Conservation (phyloP, 2,797 vertebrate genomes). For the Ptychobarbus kaznakovi region DNA sequence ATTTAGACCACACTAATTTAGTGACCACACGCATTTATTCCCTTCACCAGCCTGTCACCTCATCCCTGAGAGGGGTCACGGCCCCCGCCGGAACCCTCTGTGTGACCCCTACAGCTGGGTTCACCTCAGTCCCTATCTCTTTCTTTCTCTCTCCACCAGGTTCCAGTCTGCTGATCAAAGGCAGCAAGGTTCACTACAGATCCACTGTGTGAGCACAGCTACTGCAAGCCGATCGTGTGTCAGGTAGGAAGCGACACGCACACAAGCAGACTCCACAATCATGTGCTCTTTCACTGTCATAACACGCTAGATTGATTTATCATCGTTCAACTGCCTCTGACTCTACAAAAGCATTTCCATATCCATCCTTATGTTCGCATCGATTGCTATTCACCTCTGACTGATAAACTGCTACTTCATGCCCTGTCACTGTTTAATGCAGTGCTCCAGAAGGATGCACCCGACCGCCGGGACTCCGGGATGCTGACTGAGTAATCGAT, state of each 20-base stretch:
- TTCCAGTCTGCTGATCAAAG: constrained; percentile 44
- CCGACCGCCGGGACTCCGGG: constrained; percentile 36
- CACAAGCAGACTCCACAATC: constrained; percentile 13
- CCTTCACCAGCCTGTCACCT: constrained; percentile 34
- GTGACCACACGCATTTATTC: constrained; percentile 41
- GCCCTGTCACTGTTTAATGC: constrained; percentile 67
- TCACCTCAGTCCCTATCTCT: constrained; percentile 10
- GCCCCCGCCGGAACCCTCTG: background rate
- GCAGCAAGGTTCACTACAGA: constrained; percentile 5
- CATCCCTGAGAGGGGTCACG: constrained; percentile 46
- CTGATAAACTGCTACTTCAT: constrained; percentile 73
- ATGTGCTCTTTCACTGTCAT: constrained; percentile 49
- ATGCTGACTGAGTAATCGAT: constrained; percentile 77
- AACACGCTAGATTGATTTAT: constrained; percentile 59
- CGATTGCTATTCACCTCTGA: constrained; percentile 66
- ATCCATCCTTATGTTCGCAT: constrained; percentile 61
- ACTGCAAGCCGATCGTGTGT: background rate
- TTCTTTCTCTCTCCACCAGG: background rate
- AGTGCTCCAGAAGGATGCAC: constrained; percentile 59
- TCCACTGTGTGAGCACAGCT: background rate
- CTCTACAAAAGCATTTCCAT: constrained; percentile 54
- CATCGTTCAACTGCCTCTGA: constrained; percentile 42
- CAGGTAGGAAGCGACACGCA: constrained; percentile 51
- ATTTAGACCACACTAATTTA: background rate
- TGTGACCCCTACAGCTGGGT: constrained; percentile 50